Percentiles rank a stretch among this genome's conserved stretches.
These are phyloP conservation scores for Sebastes flavidus DNA, from an alignment of 2,797 vertebrate species.

Conservation along the genomic window DNA sequence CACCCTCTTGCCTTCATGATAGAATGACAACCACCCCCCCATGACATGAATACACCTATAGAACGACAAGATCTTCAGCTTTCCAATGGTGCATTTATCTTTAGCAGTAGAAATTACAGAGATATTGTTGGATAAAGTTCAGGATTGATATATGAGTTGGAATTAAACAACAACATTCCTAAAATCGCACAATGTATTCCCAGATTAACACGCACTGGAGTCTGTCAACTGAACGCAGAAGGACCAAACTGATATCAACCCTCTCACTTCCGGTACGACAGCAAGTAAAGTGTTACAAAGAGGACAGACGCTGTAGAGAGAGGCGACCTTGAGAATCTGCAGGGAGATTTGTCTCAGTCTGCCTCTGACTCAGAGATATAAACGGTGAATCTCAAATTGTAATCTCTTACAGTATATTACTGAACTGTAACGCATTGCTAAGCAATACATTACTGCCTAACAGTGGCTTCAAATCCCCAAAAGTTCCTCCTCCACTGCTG, in stretches of 20 bases:
- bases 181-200: too few species aligned
- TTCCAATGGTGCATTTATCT: too few species aligned
- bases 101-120: too few species aligned
- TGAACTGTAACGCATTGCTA: neutral
- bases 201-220: neutral
- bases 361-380: neutral
- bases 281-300: neutral
- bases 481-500: neutral
- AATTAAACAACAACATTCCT: too few species aligned
- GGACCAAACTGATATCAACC: neutral
- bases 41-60: too few species aligned
- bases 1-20: too few species aligned
- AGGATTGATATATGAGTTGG: too few species aligned
- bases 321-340: neutral
- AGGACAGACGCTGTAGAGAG: neutral
- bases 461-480: neutral
- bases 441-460: neutral
- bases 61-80: too few species aligned
- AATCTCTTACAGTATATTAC: neutral
- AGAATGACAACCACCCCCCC: too few species aligned
- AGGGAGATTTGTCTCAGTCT: neutral
- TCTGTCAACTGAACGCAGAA: neutral
- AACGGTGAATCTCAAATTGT: neutral
- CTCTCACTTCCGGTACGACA: neutral
- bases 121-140: too few species aligned